Conservation (phyloP, 2,113 vertebrate genomes). For the Triplophysa rosa region DNA sequence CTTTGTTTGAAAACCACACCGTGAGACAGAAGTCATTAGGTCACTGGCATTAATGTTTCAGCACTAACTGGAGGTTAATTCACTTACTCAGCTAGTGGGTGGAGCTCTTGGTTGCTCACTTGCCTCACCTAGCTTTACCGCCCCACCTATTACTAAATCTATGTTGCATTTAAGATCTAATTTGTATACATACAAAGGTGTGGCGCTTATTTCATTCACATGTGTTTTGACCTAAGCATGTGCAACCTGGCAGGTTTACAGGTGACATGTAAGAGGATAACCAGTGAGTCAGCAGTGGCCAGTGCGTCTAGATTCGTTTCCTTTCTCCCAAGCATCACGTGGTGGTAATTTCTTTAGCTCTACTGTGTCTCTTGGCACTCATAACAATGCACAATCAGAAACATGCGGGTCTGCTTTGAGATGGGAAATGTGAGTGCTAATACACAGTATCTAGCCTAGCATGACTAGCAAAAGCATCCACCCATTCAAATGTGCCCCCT, state of each 20-base stretch:
- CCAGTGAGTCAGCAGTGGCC: conserved; percentile 10
- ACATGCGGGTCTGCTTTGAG: neutral
- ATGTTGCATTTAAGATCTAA: neutral
- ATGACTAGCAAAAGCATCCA: no score
- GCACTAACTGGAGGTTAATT: neutral
- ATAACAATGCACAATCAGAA: conserved; percentile 1
- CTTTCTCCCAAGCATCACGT: conserved; percentile 2
- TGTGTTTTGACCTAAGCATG: neutral
- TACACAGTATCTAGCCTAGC: neutral
- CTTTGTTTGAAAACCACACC: neutral
- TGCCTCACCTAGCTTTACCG: conserved; percentile 21
- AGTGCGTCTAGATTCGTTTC: conserved; percentile 17
- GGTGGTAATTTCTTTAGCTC: neutral
- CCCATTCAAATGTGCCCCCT: no score
- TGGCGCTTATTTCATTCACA: neutral
- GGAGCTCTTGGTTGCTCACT: neutral
- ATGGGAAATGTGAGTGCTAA: neutral
- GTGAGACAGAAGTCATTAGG: neutral
- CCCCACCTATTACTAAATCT: neutral
- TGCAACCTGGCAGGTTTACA: conserved; percentile 26
- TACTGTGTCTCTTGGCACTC: neutral
- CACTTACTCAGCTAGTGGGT: neutral
- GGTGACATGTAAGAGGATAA: conserved; percentile 13
- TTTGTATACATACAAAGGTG: neutral
- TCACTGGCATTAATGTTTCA: neutral